Evolutionary conservation across 1,140 invertebrate species (phyloP).

Genomic region (Manduca sexta): DNA sequence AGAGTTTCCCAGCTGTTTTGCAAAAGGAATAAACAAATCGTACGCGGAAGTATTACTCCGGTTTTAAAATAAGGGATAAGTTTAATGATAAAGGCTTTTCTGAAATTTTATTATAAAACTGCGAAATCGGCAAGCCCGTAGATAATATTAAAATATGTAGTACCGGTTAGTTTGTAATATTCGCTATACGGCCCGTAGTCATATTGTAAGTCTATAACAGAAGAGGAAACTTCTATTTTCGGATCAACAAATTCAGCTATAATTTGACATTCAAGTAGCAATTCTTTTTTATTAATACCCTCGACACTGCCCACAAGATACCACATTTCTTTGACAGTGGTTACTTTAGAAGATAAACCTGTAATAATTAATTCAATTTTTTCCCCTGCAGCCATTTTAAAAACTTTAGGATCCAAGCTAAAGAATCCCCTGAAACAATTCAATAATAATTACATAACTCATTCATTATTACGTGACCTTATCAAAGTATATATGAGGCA

Average conservation of each 20-base stretch:
- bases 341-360: constrained; percentile 46
- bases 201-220: constrained; percentile 48
- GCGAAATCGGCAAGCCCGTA: too few relatives aligned
- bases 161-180: constrained; percentile 63
- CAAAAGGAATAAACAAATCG: too few relatives aligned
- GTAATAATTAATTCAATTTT: constrained; percentile 48
- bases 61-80: not conserved
- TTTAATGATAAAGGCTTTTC: not conserved
- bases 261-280: constrained; percentile 53
- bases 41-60: too few relatives aligned
- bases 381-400: constrained; percentile 58
- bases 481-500: too few relatives aligned
- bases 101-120: too few relatives aligned
- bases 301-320: constrained; percentile 61
- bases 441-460: too few relatives aligned
- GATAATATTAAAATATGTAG: not conserved
- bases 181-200: constrained; percentile 62
- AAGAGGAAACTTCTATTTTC: constrained; percentile 52
- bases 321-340: constrained; percentile 56
- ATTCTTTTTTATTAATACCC: constrained; percentile 64
- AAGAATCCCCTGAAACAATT: constrained; percentile 44
- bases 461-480: not conserved
- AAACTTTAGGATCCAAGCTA: constrained; percentile 46
- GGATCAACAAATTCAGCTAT: constrained; percentile 61
- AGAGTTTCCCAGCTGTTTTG: too few relatives aligned